These are phyloP conservation scores for Coendou prehensilis DNA, from an alignment of 2,797 vertebrate genomes.

Conservation along the genomic window DNA sequence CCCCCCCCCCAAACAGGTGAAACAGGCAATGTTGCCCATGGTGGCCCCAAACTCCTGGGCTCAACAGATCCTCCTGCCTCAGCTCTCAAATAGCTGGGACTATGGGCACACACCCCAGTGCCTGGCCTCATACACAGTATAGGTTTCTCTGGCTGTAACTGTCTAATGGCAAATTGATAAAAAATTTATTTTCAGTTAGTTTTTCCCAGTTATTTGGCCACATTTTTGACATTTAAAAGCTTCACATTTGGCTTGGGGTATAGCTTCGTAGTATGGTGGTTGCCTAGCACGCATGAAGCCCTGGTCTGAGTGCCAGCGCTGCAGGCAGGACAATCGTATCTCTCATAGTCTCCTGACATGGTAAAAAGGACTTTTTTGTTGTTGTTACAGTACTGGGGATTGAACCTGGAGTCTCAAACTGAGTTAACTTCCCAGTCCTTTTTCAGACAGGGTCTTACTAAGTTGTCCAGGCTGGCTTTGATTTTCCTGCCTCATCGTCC, in stretches of 20 bases:
- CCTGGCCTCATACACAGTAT: neutral
- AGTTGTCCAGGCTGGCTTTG: too few species aligned
- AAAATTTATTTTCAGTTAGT: neutral
- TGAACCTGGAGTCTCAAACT: neutral
- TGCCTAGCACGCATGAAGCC: neutral
- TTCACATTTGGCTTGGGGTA: neutral
- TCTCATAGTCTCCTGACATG: neutral
- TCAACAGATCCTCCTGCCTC: neutral
- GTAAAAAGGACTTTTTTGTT: neutral
- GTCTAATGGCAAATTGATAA: neutral
- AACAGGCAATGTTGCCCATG: neutral
- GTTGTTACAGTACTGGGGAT: neutral
- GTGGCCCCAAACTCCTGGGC: neutral
- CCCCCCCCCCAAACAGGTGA: neutral
- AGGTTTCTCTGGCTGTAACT: slow-evolving; percentile 10
- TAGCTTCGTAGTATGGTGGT: neutral
- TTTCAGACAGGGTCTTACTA: neutral
- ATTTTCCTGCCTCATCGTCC: neutral
- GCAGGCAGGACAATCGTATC: neutral
- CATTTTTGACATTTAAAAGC: slow-evolving; percentile 30
- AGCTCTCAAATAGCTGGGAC: neutral
- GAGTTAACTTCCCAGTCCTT: neutral
- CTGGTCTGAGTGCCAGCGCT: neutral
- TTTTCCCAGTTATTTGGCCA: neutral
- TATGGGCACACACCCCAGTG: neutral